Evolutionary conservation across 2,888 invertebrate genomes (phyloP), one percentile per base, ranked within the genome.

Genomic region (Heliconius ismenius): DNA sequence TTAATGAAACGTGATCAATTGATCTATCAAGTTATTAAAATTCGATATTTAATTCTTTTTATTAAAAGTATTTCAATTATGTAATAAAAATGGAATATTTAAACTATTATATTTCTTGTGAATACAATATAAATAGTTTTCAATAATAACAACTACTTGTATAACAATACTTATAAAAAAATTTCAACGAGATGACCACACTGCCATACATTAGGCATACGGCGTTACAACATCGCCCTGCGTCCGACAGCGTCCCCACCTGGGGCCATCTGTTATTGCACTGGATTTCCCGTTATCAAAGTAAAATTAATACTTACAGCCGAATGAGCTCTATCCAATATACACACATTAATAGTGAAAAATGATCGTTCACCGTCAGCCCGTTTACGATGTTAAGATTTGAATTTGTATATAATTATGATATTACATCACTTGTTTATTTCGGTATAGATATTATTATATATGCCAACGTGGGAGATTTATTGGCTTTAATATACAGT

Each of bases 281-380:
- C 85, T 84, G 83, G 86, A 86, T 85, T 49, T 87, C 83, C 89
- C 89, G 88, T 90, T 90, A 91, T 84, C 85, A 86, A 84, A 86
- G 85, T 87, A 83, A 87, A 87, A 88, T 90, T 89, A 90, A 88
- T 87, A 84, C 79, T 79, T 79, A 86, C 83, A 83, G 84, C 82
- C 84, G 84, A 86, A 86, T 86, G 84, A 81, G 81, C 84, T 83
- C 82, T 83, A 82, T 84, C 84, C 58, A 70, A 84, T 84, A 88
- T 87, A 83, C 85, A 84, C 86, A 88, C 86, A 87, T 89, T 89
- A 91, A 89, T 87, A 86, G 86, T 89, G 89, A 90, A 90, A 90
- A 89, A 89, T 88, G 84, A 87, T 86, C 85, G 85, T 83, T 85
- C 83, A 85, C 84, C 85, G 85, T 81, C 83, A 84, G 81, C 81